phyloP scores from a whole-genome alignment of 2,113 vertebrate genomes.

The Okapia johnstoni region DNA sequence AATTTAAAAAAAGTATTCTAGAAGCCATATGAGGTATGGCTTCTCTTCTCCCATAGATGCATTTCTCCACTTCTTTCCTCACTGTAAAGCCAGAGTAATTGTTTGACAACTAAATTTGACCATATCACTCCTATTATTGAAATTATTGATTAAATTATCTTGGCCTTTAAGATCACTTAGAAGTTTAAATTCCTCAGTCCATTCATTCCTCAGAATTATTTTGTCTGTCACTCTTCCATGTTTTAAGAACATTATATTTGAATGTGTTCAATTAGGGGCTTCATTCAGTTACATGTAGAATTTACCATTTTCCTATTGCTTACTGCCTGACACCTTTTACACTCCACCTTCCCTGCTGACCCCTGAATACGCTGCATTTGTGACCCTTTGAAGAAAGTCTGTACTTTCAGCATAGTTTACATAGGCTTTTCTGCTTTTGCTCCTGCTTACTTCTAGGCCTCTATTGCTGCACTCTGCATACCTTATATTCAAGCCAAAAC shows the following conservation, averaged over 20 bases:
- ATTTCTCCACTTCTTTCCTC: not conserved
- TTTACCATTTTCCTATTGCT: not conserved
- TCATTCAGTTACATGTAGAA: not conserved
- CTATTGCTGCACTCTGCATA: not conserved
- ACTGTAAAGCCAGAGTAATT: not conserved
- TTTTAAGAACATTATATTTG: not conserved
- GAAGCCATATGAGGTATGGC: not conserved
- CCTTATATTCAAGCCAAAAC: not conserved
- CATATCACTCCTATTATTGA: not conserved
- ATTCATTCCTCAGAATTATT: not conserved
- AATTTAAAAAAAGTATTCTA: not conserved
- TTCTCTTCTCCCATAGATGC: not conserved
- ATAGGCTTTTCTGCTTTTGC: not conserved
- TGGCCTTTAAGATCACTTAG: not conserved
- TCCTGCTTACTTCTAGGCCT: not conserved
- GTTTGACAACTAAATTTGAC: not conserved
- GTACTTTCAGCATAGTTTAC: not conserved
- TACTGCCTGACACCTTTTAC: not conserved
- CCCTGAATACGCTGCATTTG: not conserved
- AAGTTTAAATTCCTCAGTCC: not conserved
- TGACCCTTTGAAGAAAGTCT: not conserved
- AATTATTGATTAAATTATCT: not conserved
- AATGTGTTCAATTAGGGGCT: not conserved
- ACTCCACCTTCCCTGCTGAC: not conserved
- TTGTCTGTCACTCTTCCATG: not conserved